A percentile compares a stretch with the other conserved stretches of the same genome.
Conservation (phyloP, 2,797 vertebrate species). For the Triplophysa bombifrons region DNA sequence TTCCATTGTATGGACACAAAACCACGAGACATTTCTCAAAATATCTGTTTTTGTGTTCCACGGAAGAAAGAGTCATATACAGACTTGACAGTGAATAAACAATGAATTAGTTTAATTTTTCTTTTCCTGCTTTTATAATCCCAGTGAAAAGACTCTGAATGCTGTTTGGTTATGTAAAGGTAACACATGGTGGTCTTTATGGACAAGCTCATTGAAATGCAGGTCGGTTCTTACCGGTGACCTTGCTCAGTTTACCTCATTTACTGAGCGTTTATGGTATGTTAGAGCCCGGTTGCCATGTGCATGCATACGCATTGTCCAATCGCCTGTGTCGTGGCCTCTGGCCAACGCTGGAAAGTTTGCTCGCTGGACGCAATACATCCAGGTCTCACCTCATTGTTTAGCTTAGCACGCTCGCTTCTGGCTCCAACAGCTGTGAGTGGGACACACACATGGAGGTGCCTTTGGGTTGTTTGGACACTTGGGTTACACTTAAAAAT, state of each 20-base stretch:
- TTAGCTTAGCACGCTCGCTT: conserved; percentile 23
- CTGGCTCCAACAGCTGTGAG: conserved; percentile 42
- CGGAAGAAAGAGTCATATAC: no score
- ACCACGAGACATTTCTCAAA: no score
- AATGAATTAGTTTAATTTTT: no score
- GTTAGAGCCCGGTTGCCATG: conserved; percentile 19
- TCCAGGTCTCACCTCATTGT: conserved; percentile 16
- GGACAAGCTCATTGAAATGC: conserved; percentile 25
- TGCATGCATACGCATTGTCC: conserved; percentile 20
- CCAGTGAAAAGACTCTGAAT: conserved; percentile 6
- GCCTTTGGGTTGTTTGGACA: conserved; percentile 26
- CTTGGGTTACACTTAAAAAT: conserved; percentile 4
- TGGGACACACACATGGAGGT: conserved; percentile 25
- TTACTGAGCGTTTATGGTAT: conserved; percentile 35
- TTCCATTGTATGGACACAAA: no score
- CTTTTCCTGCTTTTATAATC: not conserved
- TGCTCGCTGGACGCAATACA: conserved; percentile 32
- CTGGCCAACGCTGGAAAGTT: conserved; percentile 32
- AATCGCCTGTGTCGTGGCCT: conserved; percentile 25
- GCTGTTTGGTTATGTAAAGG: not conserved
- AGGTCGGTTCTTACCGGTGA: conserved; percentile 20
- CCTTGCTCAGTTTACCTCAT: conserved; percentile 28
- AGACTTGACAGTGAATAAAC: no score
- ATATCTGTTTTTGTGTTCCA: no score
- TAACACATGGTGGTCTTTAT: conserved; percentile 27